A percentile compares a stretch with the other conserved stretches of the same genome.
Conservation (phyloP, 2,888 invertebrate genomes). For the Schizaphis graminum region DNA sequence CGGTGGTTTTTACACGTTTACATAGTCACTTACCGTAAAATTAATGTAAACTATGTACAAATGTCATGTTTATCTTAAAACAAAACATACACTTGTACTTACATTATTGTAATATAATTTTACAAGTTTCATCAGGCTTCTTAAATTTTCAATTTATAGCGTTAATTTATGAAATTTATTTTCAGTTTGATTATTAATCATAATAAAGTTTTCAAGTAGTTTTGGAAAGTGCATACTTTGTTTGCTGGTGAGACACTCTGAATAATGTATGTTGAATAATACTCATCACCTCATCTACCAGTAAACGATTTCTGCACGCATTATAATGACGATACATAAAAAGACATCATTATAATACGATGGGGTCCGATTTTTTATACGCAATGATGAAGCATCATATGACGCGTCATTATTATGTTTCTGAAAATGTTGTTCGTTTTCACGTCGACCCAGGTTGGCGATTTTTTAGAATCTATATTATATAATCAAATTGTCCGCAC, state of each 20-base stretch:
- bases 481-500: neutral
- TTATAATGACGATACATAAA: neutral
- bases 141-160: neutral
- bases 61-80: neutral
- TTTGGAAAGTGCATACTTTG: neutral
- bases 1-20: neutral
- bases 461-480: neutral
- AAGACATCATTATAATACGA: neutral
- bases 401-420: neutral
- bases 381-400: neutral
- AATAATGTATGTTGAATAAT: neutral
- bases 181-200: neutral
- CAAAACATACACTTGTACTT: neutral
- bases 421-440: neutral
- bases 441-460: neutral
- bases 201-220: neutral
- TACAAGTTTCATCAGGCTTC: neutral
- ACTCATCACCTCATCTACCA: neutral
- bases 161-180: neutral
- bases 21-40: neutral
- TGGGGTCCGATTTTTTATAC: neutral
- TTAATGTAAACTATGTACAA: neutral
- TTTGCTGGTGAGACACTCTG: neutral
- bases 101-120: neutral
- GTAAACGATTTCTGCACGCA: neutral